Evolutionary conservation across 2,113 vertebrate species (phyloP).

Genomic region (Gavialis gangeticus): DNA sequence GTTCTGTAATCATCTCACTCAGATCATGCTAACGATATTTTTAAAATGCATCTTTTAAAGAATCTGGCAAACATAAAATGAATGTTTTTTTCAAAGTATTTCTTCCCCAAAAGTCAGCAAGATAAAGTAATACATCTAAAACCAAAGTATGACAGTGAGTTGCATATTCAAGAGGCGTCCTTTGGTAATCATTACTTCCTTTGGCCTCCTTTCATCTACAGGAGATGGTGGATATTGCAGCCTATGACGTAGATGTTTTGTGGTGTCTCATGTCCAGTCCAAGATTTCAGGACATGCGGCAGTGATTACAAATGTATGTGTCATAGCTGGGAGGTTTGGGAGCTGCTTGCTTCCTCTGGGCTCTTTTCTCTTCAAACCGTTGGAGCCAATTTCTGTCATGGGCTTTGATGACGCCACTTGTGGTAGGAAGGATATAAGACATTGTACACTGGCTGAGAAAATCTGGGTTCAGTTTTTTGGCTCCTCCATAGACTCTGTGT

Average conservation of each 20-base stretch:
- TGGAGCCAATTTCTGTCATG: no score
- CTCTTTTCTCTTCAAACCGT: no score
- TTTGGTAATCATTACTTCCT: background rate
- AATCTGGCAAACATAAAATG: background rate
- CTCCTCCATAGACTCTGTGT: background rate
- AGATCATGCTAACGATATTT: background rate
- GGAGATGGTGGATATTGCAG: no score
- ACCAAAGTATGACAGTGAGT: background rate
- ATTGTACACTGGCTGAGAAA: background rate
- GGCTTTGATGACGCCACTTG: no score
- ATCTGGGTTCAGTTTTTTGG: rapidly evolving
- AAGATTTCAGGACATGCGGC: no score
- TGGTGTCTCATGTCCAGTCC: no score
- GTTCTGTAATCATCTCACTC: no score
- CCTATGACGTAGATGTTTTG: no score
- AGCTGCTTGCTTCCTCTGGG: no score
- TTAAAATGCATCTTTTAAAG: background rate
- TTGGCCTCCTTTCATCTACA: background rate
- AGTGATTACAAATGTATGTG: no score
- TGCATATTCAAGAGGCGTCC: background rate
- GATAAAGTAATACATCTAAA: background rate
- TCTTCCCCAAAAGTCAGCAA: background rate
- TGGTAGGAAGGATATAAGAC: no score
- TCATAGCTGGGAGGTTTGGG: no score
- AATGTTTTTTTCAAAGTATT: background rate